Evolutionary conservation across 2,888 invertebrate species (phyloP).

Genomic region (Lasioglossum marginatum): DNA sequence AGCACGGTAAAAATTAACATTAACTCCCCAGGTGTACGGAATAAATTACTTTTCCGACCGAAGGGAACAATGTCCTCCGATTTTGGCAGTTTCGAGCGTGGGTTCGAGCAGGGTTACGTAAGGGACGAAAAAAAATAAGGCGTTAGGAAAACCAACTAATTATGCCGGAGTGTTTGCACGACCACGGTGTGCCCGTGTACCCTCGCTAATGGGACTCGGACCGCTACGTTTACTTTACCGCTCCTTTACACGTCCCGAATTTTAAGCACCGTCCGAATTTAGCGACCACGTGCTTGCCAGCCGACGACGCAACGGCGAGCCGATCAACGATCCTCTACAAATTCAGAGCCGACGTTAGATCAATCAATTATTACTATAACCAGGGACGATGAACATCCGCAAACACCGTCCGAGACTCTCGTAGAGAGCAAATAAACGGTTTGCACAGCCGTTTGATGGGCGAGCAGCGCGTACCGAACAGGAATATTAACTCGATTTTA

Average conservation of each 20-base stretch:
- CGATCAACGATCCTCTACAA: not conserved
- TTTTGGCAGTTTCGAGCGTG: not conserved
- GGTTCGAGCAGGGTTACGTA: constrained; percentile 16
- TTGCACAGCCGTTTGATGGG: constrained; percentile 21
- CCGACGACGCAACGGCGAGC: not conserved
- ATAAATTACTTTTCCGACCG: not conserved
- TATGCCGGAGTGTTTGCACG: constrained; percentile 51
- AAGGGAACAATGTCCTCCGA: constrained; percentile 9
- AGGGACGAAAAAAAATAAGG: constrained; percentile 26
- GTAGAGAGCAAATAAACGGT: constrained; percentile 25
- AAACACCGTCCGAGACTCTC: constrained; percentile 1
- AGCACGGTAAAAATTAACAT: not conserved
- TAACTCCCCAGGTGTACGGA: not conserved
- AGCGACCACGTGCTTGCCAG: not conserved
- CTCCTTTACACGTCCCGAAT: constrained; percentile 50
- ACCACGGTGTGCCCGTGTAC: constrained; percentile 28
- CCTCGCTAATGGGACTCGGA: constrained; percentile 38
- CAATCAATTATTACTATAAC: constrained; percentile 39
- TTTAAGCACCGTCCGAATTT: constrained; percentile 51
- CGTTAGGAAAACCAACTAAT: constrained; percentile 49
- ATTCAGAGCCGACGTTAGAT: not conserved
- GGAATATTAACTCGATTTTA: constrained; percentile 8
- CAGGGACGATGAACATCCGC: not conserved
- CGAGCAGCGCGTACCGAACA: not conserved
- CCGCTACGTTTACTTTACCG: constrained; percentile 56